Evolutionary conservation across 2,113 vertebrate genomes (phyloP).

Genomic region (Danio rerio): GRCz12tu NC_133180.1:9936501-9937000

Average conservation of each 20-base stretch:
- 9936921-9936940: too few relatives aligned
- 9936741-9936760: too few relatives aligned
- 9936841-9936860: neutral
- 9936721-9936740: too few relatives aligned
- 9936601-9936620: slow-evolving; percentile 24
- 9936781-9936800: too few relatives aligned
- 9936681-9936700: slow-evolving; percentile 63
- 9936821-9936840: neutral
- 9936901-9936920: too few relatives aligned
- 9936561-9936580: slow-evolving; percentile 88
- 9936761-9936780: too few relatives aligned
- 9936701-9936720: too few relatives aligned
- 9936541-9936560: slow-evolving; percentile 83
- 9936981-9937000: too few relatives aligned
- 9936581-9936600: slow-evolving; percentile 71
- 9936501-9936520: slow-evolving; percentile 86
- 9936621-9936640: slow-evolving; percentile 31
- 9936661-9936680: slow-evolving; percentile 70
- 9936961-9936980: too few relatives aligned
- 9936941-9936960: too few relatives aligned
- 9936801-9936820: too few relatives aligned
- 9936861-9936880: neutral
- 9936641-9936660: slow-evolving; percentile 28
- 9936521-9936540: slow-evolving; percentile 91
- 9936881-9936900: neutral